These are phyloP conservation scores for Zoanthus sansibaricus DNA, from an alignment of 92 coral and sea anemone genomes.

Conservation along the genomic window DNA sequence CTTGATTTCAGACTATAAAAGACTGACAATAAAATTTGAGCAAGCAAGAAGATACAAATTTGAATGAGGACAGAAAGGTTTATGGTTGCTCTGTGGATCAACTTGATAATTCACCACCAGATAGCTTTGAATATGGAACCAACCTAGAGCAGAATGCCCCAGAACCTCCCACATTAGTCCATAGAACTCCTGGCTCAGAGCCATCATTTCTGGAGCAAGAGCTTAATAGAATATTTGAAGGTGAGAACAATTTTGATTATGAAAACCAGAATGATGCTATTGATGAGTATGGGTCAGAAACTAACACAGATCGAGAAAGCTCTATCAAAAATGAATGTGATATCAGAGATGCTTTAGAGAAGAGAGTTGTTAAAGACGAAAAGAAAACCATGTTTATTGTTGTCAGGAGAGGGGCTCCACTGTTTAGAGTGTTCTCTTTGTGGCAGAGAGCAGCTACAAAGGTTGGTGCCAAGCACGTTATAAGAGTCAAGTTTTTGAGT, in stretches of 20 bases:
- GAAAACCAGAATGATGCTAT: conserved; percentile 28
- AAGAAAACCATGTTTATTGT: conserved; percentile 18
- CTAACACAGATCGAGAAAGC: background rate
- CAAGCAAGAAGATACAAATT: conserved; percentile 20
- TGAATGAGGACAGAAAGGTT: conserved; percentile 23
- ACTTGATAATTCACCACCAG: conserved; percentile 2
- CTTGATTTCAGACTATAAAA: conserved; percentile 27
- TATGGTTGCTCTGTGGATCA: conserved; percentile 14
- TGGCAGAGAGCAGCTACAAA: conserved; percentile 4
- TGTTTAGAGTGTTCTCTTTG: conserved; percentile 7
- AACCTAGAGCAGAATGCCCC: conserved; percentile 37
- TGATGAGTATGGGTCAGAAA: conserved; percentile 6
- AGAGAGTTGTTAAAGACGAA: conserved; percentile 40
- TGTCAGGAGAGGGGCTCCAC: background rate
- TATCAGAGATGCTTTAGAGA: conserved; percentile 29
- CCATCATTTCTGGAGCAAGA: conserved; percentile 40
- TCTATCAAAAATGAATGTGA: conserved; percentile 31
- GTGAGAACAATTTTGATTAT: conserved; percentile 32
- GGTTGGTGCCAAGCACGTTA: background rate
- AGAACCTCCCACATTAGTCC: conserved; percentile 21
- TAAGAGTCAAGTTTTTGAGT: background rate
- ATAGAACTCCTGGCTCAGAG: conserved; percentile 35
- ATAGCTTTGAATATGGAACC: conserved; percentile 14
- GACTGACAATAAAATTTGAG: conserved; percentile 25
- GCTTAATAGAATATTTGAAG: conserved; percentile 36